Base-by-base conservation (phyloP, 1,140 invertebrate species). In the Rhyzopertha dominica region DNA sequence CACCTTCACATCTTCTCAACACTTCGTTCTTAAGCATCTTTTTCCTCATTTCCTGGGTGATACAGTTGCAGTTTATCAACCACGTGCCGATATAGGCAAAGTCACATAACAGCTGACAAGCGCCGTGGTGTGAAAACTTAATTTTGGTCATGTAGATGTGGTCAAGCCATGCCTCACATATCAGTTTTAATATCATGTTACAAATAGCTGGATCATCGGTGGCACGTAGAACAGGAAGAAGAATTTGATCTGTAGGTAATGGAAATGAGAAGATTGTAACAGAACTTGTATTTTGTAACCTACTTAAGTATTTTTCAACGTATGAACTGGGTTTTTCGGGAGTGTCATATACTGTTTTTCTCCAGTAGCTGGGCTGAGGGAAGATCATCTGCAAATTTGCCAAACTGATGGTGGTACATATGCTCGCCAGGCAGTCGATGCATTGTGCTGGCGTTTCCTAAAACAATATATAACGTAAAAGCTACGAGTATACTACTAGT, bases 81-180 rank as follows among this genome's bases (percentile, higher is more conserved):
- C 86, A 90, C 5, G 76, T 76, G 4, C 75, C 71, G 2, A 90
- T 80, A 51, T 80, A 77, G 18, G 80, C 81, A 58, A 88, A 88
- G 65, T 90, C 86, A 24, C 76, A 75, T 13, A 87, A 64, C 13
- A 87, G 63, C 53, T 87, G 84, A 20, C 80, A 62, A 0, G 72
- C 71, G 4, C 70, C 71, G 37, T 63, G 60, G 67, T 73, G 82
- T 74, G 78, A 82, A 59, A 90, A 90, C 67, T 84, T 86, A 25
- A 89, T 82, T 64, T 81, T 80, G 49, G 84, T 79, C 22, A 79
- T 74, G 61, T 85, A 88, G 44, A 90, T 89, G 43, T 87, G 84
- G 64, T 90, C 83, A 20, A 90, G 66, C 85, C 85, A 89, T 1
- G 85, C 81, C 61, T 89, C 86, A 58, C 86, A 87, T 70, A 88